A percentile compares a stretch with the other conserved stretches of the same genome.
These are phyloP conservation scores for Monomorium pharaonis DNA, from an alignment of 1,140 invertebrate species.

Conservation along the genomic window DNA sequence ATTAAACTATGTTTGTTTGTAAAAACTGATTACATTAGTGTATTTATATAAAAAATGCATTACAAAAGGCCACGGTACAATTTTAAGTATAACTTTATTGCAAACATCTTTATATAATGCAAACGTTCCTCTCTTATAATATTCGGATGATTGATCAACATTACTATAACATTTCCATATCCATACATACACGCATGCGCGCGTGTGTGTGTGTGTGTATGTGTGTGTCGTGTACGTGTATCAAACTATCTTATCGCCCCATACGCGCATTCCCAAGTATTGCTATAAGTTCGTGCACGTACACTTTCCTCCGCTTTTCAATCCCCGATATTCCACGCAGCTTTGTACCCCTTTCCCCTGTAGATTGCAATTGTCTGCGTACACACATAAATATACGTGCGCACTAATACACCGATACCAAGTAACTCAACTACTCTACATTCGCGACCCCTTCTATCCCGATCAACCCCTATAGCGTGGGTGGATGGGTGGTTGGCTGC, in stretches of 20 bases:
- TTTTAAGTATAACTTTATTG: constrained; percentile 4
- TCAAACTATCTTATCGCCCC: background rate
- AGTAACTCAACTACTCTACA: background rate
- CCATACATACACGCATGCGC: background rate
- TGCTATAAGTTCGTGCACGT: background rate
- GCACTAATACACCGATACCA: background rate
- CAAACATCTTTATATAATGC: constrained; percentile 16
- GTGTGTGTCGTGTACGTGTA: no score
- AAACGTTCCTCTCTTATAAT: background rate
- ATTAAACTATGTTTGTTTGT: background rate
- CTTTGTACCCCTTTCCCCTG: constrained; percentile 2
- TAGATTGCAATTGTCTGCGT: constrained; percentile 16
- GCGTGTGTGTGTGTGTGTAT: background rate
- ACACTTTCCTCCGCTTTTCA: background rate
- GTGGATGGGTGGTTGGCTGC: constrained; percentile 68
- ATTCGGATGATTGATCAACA: constrained; percentile 29
- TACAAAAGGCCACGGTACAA: background rate
- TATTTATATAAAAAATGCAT: background rate
- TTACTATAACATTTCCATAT: background rate
- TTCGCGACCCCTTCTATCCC: constrained; percentile 2
- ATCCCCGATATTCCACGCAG: constrained; percentile 20
- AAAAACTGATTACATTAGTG: background rate
- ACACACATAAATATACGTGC: background rate
- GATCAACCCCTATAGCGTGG: constrained; percentile 39
- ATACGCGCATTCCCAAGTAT: constrained; percentile 4